Conservation (phyloP, 2,797 vertebrate genomes). For the Euthynnus affinis region DNA sequence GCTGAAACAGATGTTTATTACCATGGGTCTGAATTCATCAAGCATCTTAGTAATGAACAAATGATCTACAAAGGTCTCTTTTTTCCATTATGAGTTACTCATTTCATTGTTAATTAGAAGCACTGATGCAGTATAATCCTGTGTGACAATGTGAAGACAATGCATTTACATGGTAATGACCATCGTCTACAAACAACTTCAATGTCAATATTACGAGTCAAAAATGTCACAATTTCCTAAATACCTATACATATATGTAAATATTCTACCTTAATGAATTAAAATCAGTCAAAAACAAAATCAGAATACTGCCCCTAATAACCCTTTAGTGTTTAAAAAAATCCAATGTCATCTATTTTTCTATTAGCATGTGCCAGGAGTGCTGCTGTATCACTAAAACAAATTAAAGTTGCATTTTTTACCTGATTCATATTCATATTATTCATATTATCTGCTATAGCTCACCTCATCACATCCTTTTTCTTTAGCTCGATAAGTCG, state of each 20-base stretch:
- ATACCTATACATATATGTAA: background rate
- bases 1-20: conserved; percentile 58
- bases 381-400: background rate
- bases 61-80: conserved; percentile 37
- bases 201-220: background rate
- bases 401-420: conserved; percentile 12
- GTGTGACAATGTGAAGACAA: conserved; percentile 21
- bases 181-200: background rate
- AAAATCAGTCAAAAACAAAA: background rate
- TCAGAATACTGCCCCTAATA: background rate
- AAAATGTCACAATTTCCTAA: conserved; percentile 1
- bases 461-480: conserved; percentile 18
- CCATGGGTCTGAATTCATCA: conserved; percentile 43
- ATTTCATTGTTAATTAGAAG: conserved; percentile 39
- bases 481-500: conserved; percentile 27
- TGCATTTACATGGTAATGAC: conserved; percentile 17
- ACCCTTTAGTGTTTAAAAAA: background rate
- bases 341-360: background rate
- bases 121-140: conserved; percentile 32
- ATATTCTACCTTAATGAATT: background rate
- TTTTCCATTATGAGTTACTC: conserved; percentile 20
- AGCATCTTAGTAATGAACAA: conserved; percentile 40
- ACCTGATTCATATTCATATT: conserved; percentile 5
- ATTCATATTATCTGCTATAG: background rate
- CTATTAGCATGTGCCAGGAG: background rate